Evolutionary conservation across 2,888 invertebrate species (phyloP), one percentile per base, ranked within the genome.

Genomic region (Caenorhabditis sulstoni): DNA sequence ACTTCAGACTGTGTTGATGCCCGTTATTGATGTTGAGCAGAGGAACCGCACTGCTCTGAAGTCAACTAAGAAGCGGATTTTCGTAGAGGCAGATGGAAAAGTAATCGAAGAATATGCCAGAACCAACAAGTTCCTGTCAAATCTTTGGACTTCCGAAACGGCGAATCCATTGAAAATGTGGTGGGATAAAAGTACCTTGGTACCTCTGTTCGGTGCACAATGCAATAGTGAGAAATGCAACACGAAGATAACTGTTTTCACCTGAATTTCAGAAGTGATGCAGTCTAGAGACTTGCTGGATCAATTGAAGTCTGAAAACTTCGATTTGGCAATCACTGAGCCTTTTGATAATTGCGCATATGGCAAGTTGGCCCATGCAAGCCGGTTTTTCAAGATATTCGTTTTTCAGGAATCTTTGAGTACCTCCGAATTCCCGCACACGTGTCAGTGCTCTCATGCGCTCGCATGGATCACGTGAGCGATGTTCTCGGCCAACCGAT

Each of bases 261-360:
- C 11, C 41, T 41, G 22, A 44, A 22, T 74, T 74, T 44, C 74
- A 66, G 66, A 76, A 49, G 68, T 68, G 0, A 68, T 76, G 76
- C 44, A 52, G 41, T 68, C 58, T 0, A 68, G 39, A 3, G 76
- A 64, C 1, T 44, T 68, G 0, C 45, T 76, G 1, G 68, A 76
- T 0, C 57, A 58, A 18, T 18, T 76, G 16, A 76, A 58, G 37
- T 18, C 29, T 12, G 68, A 76, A 22, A 39, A 76, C n/a, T 76
- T 76, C 18, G 76, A 76, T 39, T 14, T 76, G 14, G 68, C 52
- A 3, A 59, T 76, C n/a, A 58, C 49, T 0, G 76, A 76, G 47
- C 58, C 76, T 18, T 76, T 76, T 23, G 76, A 76, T 37, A 55
- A 58, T 22, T 76, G 76, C 37, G 64, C 41, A 12, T 76, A 76